These are phyloP conservation scores for Polia nebulosa DNA, from an alignment of 2,888 invertebrate genomes.

Conservation along the genomic window DNA sequence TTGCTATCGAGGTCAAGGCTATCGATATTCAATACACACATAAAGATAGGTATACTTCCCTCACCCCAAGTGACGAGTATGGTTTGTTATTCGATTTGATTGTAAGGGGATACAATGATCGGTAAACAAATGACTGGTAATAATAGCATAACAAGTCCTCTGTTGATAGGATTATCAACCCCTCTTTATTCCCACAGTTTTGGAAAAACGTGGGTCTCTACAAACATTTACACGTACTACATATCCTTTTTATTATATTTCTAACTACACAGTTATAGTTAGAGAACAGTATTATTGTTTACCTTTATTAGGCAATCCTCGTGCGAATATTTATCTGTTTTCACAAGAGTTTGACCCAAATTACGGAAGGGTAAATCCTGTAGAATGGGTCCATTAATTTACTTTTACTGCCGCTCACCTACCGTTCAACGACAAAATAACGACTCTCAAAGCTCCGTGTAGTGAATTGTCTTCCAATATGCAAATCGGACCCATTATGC, in stretches of 20 bases:
- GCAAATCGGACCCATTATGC: slow-evolving; percentile 63
- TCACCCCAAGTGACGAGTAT: slow-evolving; percentile 72
- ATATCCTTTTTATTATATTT: slow-evolving; percentile 8
- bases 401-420: slow-evolving; percentile 78
- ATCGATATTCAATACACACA: slow-evolving; percentile 78
- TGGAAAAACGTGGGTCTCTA: neutral
- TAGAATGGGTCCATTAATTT: slow-evolving; percentile 76
- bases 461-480: slow-evolving; percentile 63
- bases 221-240: neutral
- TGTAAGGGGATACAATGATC: slow-evolving; percentile 56
- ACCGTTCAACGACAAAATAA: slow-evolving; percentile 76
- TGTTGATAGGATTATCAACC: slow-evolving; percentile 28
- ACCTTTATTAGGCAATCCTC: slow-evolving; percentile 63
- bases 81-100: slow-evolving; percentile 62
- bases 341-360: slow-evolving; percentile 76
- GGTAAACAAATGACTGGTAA: slow-evolving; percentile 59
- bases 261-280: slow-evolving; percentile 15
- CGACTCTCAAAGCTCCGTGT: slow-evolving; percentile 68
- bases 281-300: slow-evolving; percentile 24
- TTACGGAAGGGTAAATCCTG: slow-evolving; percentile 68
- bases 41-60: slow-evolving; percentile 67
- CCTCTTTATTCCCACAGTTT: slow-evolving; percentile 34
- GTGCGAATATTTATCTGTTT: slow-evolving; percentile 68
- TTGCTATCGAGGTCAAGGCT: slow-evolving; percentile 80
- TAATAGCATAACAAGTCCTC: slow-evolving; percentile 32